Conservation (phyloP, 2,113 vertebrate genomes). For the Pseudorectes ferrugineus region DNA sequence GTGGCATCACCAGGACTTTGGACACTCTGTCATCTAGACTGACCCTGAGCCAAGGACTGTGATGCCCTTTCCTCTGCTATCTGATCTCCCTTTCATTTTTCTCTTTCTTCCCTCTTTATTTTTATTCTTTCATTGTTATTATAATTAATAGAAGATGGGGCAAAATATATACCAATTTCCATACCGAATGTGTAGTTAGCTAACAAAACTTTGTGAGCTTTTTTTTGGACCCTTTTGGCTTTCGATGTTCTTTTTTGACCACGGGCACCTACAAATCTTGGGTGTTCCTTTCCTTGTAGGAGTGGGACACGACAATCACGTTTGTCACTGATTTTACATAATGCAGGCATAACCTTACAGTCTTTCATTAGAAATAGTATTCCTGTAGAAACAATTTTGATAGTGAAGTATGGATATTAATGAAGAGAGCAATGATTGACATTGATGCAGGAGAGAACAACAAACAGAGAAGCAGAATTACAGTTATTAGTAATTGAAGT, state of each 20-base stretch:
- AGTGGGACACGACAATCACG: fast-evolving
- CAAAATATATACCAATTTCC: not conserved
- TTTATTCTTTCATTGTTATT: not conserved
- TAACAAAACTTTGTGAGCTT: not conserved
- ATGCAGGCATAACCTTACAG: not conserved
- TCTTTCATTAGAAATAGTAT: not conserved
- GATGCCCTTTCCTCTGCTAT: not conserved
- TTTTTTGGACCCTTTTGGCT: not conserved
- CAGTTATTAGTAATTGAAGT: not conserved
- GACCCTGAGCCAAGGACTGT: too few species aligned
- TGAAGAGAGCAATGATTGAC: not conserved
- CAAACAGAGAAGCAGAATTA: not conserved
- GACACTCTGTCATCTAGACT: too few species aligned
- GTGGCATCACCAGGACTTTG: too few species aligned
- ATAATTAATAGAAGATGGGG: not conserved
- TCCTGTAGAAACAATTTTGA: not conserved
- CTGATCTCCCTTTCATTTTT: not conserved
- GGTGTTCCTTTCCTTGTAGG: not conserved
- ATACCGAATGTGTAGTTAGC: fast-evolving
- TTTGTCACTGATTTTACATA: not conserved
- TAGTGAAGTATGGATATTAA: not conserved
- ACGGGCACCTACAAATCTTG: not conserved
- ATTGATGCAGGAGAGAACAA: not conserved
- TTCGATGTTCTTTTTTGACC: fast-evolving
- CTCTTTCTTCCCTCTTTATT: not conserved